These are phyloP conservation scores for Pogonocichla stellata DNA, from an alignment of 2,113 vertebrate genomes.

Conservation along the genomic window DNA sequence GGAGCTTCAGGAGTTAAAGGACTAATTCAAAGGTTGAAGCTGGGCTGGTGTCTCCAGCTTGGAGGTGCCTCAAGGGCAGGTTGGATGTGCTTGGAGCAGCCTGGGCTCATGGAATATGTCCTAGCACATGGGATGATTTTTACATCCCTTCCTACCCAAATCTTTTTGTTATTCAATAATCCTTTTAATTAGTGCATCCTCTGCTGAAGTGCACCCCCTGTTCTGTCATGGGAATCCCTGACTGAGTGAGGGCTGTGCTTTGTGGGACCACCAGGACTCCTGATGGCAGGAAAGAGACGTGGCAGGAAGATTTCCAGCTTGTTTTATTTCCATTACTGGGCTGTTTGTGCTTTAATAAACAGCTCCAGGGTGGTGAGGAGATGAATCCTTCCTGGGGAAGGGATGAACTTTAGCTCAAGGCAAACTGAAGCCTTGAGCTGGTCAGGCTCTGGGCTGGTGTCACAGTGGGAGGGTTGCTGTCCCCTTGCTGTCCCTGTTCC, in stretches of 20 bases:
- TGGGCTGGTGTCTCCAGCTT: background rate
- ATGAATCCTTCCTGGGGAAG: background rate
- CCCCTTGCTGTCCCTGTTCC: background rate
- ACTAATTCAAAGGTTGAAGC: background rate
- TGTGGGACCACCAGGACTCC: background rate
- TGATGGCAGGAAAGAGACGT: background rate
- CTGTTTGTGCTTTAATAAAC: background rate
- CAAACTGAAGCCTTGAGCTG: background rate
- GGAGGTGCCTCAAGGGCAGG: background rate
- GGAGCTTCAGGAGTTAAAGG: background rate
- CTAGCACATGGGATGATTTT: background rate
- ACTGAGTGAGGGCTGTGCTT: fast-evolving
- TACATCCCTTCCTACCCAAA: background rate
- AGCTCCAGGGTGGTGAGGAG: background rate
- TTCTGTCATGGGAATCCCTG: background rate
- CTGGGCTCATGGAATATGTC: background rate
- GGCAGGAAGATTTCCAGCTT: background rate
- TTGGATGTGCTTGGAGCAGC: background rate
- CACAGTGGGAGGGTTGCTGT: background rate
- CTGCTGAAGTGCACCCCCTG: background rate
- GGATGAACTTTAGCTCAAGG: background rate
- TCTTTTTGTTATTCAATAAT: background rate
- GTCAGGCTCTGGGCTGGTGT: background rate
- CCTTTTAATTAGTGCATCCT: background rate
- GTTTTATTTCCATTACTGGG: background rate